These are phyloP conservation scores for Artemisiospiza belli DNA, from an alignment of 2,113 vertebrate species.

Conservation along the genomic window DNA sequence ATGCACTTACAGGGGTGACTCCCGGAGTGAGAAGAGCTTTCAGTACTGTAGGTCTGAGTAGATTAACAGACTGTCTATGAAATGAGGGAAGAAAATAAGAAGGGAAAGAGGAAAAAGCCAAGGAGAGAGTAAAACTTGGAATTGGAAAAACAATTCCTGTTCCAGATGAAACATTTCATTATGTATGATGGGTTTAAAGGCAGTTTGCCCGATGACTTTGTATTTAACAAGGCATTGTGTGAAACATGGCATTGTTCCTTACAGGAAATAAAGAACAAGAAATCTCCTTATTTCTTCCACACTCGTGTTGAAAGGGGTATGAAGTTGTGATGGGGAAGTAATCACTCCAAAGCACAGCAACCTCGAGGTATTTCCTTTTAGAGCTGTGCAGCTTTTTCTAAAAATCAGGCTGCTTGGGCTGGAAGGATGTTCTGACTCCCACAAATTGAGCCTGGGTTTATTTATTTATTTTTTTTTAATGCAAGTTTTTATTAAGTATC, in stretches of 20 bases:
- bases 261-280: slow-evolving; percentile 65
- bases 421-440: not conserved
- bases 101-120: not conserved
- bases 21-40: not conserved
- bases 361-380: slow-evolving; percentile 59
- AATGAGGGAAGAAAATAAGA: not conserved
- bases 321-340: slow-evolving; percentile 51
- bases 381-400: not conserved
- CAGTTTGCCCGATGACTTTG: not conserved
- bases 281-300: slow-evolving; percentile 46
- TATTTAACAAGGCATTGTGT: slow-evolving; percentile 47
- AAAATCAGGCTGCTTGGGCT: not conserved
- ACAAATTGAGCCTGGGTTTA: not conserved
- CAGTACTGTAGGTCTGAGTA: slow-evolving; percentile 10
- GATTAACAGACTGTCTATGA: slow-evolving; percentile 49
- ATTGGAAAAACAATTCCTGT: slow-evolving; percentile 8
- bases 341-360: slow-evolving; percentile 10
- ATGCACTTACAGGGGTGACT: not conserved
- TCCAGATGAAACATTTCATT: slow-evolving; percentile 56
- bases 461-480: not conserved
- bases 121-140: not conserved
- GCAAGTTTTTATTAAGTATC: slow-evolving; percentile 29
- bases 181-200: not conserved
- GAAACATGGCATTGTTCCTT: slow-evolving; percentile 64
- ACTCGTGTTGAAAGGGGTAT: slow-evolving; percentile 1